Conservation (phyloP, 2,113 vertebrate genomes). For the Amphiprion percula region DNA sequence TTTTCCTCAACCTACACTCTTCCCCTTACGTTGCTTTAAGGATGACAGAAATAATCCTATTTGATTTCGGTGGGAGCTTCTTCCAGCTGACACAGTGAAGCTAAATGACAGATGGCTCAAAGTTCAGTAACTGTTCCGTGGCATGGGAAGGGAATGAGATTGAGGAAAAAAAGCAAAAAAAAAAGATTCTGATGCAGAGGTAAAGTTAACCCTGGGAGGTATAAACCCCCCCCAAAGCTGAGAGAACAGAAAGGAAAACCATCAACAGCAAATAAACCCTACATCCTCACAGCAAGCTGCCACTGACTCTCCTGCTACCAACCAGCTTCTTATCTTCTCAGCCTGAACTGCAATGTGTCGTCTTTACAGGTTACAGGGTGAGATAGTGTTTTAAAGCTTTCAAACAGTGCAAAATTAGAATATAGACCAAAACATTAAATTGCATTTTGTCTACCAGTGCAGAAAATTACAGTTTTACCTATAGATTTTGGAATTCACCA, state of each 20-base stretch:
- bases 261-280: not conserved
- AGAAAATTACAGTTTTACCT: not conserved
- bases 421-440: not conserved
- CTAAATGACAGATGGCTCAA: too few species aligned
- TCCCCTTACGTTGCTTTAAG: too few species aligned
- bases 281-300: not conserved
- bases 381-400: not conserved
- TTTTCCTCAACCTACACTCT: too few species aligned
- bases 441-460: not conserved
- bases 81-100: too few species aligned
- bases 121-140: too few species aligned
- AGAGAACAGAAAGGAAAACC: not conserved
- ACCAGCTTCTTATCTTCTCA: not conserved
- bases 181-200: too few species aligned
- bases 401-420: not conserved
- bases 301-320: not conserved
- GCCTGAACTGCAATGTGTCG: constrained; percentile 5
- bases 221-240: not conserved
- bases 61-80: too few species aligned
- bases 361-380: not conserved
- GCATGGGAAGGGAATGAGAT: too few species aligned
- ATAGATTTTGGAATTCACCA: not conserved
- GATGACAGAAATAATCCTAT: too few species aligned
- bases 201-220: not conserved
- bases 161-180: too few species aligned